Percentiles rank a stretch among this genome's conserved stretches.
Evolutionary conservation across 2,888 invertebrate genomes (phyloP).

Genomic region (Protonemura montana): DNA sequence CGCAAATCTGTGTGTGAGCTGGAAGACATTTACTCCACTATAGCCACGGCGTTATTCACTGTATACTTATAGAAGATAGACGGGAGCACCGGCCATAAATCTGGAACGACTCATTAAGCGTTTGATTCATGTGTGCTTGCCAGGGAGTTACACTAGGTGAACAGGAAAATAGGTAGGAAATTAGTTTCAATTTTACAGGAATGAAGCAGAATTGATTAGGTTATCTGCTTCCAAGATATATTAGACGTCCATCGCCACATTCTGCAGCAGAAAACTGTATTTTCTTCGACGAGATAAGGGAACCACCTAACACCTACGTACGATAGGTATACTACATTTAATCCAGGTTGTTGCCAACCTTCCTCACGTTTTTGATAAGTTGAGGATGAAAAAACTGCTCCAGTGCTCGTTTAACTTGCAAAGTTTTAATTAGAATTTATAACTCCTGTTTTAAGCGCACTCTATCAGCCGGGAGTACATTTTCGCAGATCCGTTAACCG

Average conservation of each 20-base stretch:
- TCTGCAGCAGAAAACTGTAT: not conserved
- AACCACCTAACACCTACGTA: not conserved
- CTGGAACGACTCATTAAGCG: conserved; percentile 7
- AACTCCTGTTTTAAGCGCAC: not conserved
- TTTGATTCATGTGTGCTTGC: not conserved
- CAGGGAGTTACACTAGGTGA: not conserved
- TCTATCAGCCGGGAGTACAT: not conserved
- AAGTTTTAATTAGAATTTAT: not conserved
- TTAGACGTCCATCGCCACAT: not conserved
- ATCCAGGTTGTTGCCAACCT: not conserved
- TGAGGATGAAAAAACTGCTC: not conserved
- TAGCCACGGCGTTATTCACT: not conserved
- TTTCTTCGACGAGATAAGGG: not conserved
- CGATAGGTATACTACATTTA: not conserved
- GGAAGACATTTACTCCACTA: not conserved
- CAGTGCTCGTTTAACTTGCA: not conserved
- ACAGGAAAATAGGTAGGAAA: conserved; percentile 12
- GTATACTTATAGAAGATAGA: not conserved
- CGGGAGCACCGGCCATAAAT: not conserved
- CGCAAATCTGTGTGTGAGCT: not conserved
- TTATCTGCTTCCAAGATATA: not conserved
- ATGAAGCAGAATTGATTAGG: not conserved
- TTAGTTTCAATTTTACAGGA: not conserved
- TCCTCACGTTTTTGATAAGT: not conserved
- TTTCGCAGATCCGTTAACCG: too few relatives aligned